A percentile compares a stretch with the other conserved stretches of the same genome.
Conservation (phyloP, 2,113 vertebrate genomes). For the Henicopernis longicauda region DNA sequence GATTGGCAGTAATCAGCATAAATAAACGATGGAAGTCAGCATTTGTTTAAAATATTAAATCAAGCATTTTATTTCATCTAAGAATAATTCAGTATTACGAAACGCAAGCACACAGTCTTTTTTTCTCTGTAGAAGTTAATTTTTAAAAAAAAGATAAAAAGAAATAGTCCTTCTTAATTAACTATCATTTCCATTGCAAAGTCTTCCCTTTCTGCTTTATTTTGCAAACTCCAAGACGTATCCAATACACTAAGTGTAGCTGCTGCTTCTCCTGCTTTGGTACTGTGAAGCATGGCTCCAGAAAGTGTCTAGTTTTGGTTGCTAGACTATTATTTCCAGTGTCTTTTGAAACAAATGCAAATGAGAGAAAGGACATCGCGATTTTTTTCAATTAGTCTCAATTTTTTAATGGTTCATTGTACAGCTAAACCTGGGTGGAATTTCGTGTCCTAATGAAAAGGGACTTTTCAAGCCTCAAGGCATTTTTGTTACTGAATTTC, state of each 20-base stretch:
- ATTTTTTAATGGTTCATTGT: background rate
- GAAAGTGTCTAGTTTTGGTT: background rate
- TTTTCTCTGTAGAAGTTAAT: background rate
- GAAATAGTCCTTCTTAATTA: background rate
- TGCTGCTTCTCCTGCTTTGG: background rate
- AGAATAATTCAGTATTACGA: background rate
- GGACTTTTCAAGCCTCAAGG: background rate
- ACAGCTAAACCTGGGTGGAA: background rate
- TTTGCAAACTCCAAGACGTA: background rate
- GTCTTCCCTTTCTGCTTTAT: background rate
- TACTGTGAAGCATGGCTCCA: background rate
- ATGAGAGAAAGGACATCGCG: background rate
- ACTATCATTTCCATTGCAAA: background rate
- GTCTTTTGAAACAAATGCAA: background rate
- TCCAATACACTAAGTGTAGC: background rate
- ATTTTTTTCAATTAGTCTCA: background rate
- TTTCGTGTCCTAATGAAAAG: background rate
- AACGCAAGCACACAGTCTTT: background rate
- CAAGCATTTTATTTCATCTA: background rate
- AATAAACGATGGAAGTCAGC: background rate
- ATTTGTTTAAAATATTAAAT: background rate
- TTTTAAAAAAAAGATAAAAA: background rate
- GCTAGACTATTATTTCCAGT: background rate
- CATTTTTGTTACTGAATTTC: constrained; percentile 20
- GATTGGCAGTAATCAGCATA: background rate